Base-by-base conservation (phyloP, 2,113 vertebrate genomes). In the Trinectes maculatus region DNA sequence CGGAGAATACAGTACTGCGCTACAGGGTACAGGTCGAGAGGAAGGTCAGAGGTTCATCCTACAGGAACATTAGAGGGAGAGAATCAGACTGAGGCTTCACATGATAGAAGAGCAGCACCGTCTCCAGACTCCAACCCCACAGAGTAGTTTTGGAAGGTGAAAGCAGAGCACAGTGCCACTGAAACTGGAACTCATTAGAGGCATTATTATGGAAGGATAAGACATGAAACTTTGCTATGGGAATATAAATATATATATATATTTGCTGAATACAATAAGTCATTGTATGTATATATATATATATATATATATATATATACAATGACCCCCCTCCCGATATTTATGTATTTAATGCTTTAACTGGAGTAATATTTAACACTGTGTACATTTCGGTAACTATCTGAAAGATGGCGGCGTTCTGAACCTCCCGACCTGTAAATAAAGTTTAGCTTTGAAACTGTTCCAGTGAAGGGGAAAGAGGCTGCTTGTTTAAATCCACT, bases 401-500 rank as follows among this genome's bases (percentile, higher is more conserved):
- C 22, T 25, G 42, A 44, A 19, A 18, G 3, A 11, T 21, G 15
- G 15, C 3, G 15, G 25, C 1, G 25, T 48, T 48, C 6, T 8
- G 28, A 10, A 26, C 13, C 26, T 16, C 29, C 47, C 11, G 26
- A 51, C 47, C 47, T 29, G 8, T 16, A 64, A 44, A 59, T 59
- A 36, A 19, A 36, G 74, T 61, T 61, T 6, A 28, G 34, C 55
- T 74, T 48, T 51, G 24, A 63, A 71, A 52, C 15, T 42, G 24
- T 53, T 31, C 13, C 54, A 34, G 34, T 13, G 5, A 40, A 69
- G 28, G n/a, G n/a, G 31, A 75, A 82, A 1, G 7, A 65, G 19
- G 49, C n/a, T 71, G 52, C 67, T 83, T 49, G 62, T 82, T 86
- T 76, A 66, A 80, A 77, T 66, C 66, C 61, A 85, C 64, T 34